Evolutionary conservation across 2,888 invertebrate species (phyloP), one percentile per base, ranked within the genome.

Genomic region (Acanthoscelides obtectus): DNA sequence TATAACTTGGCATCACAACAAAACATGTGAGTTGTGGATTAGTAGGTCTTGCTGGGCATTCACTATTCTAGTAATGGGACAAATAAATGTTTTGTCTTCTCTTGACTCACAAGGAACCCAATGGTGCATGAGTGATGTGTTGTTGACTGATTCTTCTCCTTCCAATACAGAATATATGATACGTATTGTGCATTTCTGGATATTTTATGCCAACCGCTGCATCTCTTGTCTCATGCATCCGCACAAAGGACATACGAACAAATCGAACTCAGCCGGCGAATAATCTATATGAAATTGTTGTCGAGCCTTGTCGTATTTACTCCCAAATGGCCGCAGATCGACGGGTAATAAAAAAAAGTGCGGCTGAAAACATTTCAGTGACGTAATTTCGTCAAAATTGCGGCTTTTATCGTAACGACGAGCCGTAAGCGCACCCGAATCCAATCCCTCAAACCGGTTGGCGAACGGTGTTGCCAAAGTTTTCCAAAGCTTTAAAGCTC

Each of bases 401-500:
- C 73, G 73, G 79, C 80, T 80, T 79, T 79, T 79, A 79, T 74
- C 77, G 76, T 75, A 78, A 76, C 79, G 77, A 78, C 45, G 45
- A 45, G 74, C 66, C 75, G 76, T 75, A 74, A 73, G 71, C 69
- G 72, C 72, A 25, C 22, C 72, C 72, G 68, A 75, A 72, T 71
- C 75, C 78, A 77, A 78, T 79, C 76, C 75, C 77, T 73, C 77
- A 77, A 74, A 74, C 76, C 76, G 75, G 75, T 78, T 77, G 8
- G 45, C 45, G 45, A 45, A 45, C 45, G 1, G 17, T 17, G 45
- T 45, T 45, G 45, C 45, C 45, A 17, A 45, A 45, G 12, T 45
- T 45, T 45, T 17, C 17, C 45, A 45, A 45, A 4, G 45, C 45
- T 45, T 45, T 45, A 25, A 17, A 6, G 45, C 45, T 45, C 17